A percentile compares a stretch with the other conserved stretches of the same genome.
These are phyloP conservation scores for Ophiothrix spiculata DNA, from an alignment of 35 echinoderm and acorn worm genomes.

Conservation along the genomic window DNA sequence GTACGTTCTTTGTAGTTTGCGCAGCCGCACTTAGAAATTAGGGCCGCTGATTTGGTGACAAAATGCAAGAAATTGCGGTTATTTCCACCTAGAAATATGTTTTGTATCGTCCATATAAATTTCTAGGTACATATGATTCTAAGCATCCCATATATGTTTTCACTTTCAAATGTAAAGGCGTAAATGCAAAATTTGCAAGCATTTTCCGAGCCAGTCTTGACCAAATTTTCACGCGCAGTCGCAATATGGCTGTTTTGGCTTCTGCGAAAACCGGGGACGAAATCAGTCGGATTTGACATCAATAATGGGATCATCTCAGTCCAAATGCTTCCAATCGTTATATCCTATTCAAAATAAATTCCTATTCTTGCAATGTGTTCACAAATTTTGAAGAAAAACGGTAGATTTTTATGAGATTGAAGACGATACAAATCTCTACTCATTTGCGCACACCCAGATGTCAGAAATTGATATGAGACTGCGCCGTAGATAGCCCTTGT, in stretches of 20 bases:
- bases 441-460: neutral
- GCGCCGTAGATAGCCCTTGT: neutral
- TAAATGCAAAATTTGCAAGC: too few species aligned
- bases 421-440: neutral
- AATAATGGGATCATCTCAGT: neutral
- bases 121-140: too few species aligned
- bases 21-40: slow-evolving; percentile 37
- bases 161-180: too few species aligned
- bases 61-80: too few species aligned
- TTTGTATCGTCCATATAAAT: too few species aligned
- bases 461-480: neutral
- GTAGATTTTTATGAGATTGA: neutral
- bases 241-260: neutral
- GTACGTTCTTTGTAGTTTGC: slow-evolving; percentile 44
- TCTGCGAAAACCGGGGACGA: neutral
- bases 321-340: neutral
- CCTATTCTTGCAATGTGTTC: neutral
- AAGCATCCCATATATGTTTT: too few species aligned
- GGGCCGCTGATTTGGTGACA: neutral
- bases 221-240: slow-evolving; percentile 11
- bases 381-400: neutral
- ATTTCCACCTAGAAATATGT: too few species aligned
- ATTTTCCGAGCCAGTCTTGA: too few species aligned
- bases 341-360: neutral
- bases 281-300: neutral